phyloP scores from a whole-genome alignment of 2,113 vertebrate species.

The Brachypteracias leptosomus region DNA sequence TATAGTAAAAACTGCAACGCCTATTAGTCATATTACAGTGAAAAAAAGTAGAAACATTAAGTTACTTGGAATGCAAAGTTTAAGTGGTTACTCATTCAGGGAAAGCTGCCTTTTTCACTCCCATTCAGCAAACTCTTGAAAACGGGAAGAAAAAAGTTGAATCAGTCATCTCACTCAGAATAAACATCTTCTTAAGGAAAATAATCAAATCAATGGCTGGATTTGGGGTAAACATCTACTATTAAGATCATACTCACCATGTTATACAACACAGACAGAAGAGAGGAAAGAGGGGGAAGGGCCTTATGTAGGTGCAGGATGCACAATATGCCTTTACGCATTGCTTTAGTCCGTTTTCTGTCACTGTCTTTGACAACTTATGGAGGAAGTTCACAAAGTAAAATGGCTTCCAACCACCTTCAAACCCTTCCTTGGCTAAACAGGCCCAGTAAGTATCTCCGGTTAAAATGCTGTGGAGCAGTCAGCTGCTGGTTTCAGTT shows the following conservation, averaged over 20 bases:
- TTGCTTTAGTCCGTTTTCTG: not conserved
- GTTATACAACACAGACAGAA: not conserved
- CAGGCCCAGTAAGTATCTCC: not conserved
- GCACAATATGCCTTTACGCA: not conserved
- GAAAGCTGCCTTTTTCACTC: not conserved
- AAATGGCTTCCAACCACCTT: not conserved
- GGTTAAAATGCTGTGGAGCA: not conserved
- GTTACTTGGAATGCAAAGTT: not conserved
- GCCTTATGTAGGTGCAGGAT: not conserved
- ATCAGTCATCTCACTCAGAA: not conserved
- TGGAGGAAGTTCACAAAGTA: not conserved
- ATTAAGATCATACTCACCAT: not conserved
- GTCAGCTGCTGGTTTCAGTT: accelerated
- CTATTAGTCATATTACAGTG: not conserved
- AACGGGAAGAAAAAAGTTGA: not conserved
- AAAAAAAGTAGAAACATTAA: not conserved
- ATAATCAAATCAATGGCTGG: not conserved
- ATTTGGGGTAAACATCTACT: not conserved
- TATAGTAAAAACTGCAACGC: not conserved
- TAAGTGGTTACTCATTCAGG: not conserved
- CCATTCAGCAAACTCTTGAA: not conserved
- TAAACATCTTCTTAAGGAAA: not conserved
- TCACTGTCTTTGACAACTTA: not conserved
- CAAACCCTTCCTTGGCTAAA: not conserved
- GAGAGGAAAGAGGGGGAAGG: not conserved